Conservation (phyloP, 53 echinoderm and acorn worm species). For the Astropecten irregularis region DNA sequence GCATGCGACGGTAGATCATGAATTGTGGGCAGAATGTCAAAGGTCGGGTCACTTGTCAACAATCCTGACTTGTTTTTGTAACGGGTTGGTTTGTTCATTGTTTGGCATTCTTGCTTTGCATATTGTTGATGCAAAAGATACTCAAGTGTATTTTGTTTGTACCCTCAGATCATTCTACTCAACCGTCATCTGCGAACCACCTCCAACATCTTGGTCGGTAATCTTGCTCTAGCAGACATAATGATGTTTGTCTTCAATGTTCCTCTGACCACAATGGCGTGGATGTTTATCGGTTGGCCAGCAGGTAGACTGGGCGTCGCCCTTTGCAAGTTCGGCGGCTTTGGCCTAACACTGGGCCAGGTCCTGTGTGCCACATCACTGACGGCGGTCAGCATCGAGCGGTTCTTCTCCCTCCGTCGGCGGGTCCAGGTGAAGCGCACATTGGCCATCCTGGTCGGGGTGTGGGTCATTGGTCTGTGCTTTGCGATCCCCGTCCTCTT, state of each 20-base stretch:
- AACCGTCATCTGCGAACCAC: constrained; percentile 22
- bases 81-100: no score
- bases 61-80: no score
- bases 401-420: constrained; percentile 1
- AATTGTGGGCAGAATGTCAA: no score
- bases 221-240: constrained; percentile 24
- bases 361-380: constrained; percentile 18
- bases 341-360: neutral
- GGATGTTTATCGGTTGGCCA: constrained; percentile 9
- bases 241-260: constrained; percentile 33
- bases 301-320: neutral
- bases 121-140: no score
- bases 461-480: constrained; percentile 1
- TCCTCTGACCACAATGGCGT: constrained; percentile 7
- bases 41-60: no score
- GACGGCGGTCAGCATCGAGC: constrained; percentile 42
- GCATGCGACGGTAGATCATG: no score
- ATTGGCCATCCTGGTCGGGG: neutral
- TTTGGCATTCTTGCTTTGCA: no score
- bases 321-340: constrained; percentile 13
- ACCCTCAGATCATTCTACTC: constrained; percentile 26
- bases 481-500: constrained; percentile 7
- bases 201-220: constrained; percentile 27
- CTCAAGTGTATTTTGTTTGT: no score
- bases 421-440: constrained; percentile 25